Base-by-base conservation (phyloP, 2,888 invertebrate genomes). In the Tricholauxania praeusta region DNA sequence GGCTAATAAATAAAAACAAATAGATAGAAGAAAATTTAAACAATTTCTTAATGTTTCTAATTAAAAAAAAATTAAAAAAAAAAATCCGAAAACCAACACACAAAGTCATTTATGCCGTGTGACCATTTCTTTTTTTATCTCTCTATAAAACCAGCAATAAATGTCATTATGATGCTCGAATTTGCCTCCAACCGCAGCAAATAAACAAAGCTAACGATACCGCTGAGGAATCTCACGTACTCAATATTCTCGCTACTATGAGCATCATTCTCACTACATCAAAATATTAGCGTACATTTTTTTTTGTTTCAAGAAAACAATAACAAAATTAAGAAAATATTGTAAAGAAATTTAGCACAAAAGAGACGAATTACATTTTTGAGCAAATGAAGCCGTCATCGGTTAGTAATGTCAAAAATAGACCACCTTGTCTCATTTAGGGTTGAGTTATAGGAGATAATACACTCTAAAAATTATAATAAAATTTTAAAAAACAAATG, bases 391-490 rank as follows among this genome's bases (percentile, higher is more conserved):
- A 62, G 32, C 17, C 62, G 62, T 62, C 62, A 62, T 62, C 62
- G 47, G 32, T 62, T 62, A 5, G 47, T 5, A 39, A 47, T 62
- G 47, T 48, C 47, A 62, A 62, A 62, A 62, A 62, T 62, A 62
- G 47, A 32, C 14, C 32, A 60, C 60, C 60, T 60, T 60, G 60
- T 62, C 14, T 62, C 39, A 14, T 47, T 62, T n/a, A 62, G 62
- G 62, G 8, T 28, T 1, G 14, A 5, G 39, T 39, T 62, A 39
- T 47, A 62, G 62, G n/a, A 39, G 8, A 10, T 39, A 10, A 39
- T 10, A 39, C 39, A 39, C 1, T 39, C 28, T 4, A 28, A 28
- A 28, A 28, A 4, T 28, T 3, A 22, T 22, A 4, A 28, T 28
- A 28, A 28, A 28, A 2, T 28, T 3, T 28, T 3, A 28, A 28